Conservation (phyloP, 2,113 vertebrate genomes). For the Opisthocomus hoazin region DNA sequence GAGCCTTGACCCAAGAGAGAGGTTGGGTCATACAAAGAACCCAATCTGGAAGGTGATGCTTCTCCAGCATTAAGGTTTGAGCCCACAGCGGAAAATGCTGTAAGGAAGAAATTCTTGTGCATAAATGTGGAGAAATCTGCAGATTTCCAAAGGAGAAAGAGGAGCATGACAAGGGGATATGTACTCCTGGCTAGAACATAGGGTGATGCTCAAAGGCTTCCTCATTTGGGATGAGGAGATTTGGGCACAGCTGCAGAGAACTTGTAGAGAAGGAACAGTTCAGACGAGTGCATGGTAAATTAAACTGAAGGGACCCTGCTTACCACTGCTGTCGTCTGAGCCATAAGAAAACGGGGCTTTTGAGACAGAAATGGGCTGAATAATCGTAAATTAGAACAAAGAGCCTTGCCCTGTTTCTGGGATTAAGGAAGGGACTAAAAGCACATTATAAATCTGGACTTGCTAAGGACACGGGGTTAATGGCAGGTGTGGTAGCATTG, state of each 20-base stretch:
- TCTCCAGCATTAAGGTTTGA: neutral
- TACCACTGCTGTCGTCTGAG: neutral
- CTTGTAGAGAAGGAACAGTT: neutral
- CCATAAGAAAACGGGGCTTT: neutral
- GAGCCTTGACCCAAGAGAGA: neutral
- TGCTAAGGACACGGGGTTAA: neutral
- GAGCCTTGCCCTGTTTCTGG: neutral
- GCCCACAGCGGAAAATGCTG: neutral
- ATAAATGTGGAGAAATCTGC: neutral
- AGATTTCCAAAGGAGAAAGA: neutral
- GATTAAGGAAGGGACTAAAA: neutral
- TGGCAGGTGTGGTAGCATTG: rapidly evolving
- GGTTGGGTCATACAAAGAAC: neutral
- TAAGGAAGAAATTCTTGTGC: neutral
- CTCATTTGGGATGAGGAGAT: neutral
- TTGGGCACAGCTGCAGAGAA: neutral
- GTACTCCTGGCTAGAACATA: neutral
- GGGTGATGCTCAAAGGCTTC: neutral
- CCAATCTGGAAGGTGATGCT: neutral
- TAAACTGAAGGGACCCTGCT: neutral
- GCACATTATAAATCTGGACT: neutral
- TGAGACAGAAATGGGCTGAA: neutral
- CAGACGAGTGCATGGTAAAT: neutral
- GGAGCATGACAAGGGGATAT: neutral
- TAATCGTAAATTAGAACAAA: neutral